phyloP scores from a whole-genome alignment of 2,113 vertebrate genomes.

The Ceratotherium simum region DNA sequence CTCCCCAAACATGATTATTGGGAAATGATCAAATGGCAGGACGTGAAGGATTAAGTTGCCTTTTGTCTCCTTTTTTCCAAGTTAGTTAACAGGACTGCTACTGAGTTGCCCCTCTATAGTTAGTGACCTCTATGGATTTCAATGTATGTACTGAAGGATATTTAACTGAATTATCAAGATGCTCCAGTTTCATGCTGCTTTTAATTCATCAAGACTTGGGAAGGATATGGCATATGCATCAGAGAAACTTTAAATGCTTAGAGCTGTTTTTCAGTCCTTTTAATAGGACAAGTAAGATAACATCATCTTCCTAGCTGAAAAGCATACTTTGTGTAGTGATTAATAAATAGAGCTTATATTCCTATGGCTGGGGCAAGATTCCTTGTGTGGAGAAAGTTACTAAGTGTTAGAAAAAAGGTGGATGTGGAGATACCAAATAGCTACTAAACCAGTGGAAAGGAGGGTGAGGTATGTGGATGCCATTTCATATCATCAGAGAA shows the following conservation, averaged over 20 bases:
- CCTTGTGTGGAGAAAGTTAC: not conserved
- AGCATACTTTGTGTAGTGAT: not conserved
- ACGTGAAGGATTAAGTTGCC: not conserved
- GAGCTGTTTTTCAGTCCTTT: not conserved
- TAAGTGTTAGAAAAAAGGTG: not conserved
- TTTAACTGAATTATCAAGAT: slow-evolving; percentile 38
- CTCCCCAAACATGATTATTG: slow-evolving; percentile 25
- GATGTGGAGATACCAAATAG: not conserved
- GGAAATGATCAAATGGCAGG: slow-evolving; percentile 50
- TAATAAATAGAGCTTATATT: not conserved
- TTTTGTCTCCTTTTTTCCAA: not conserved
- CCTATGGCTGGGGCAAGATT: not conserved
- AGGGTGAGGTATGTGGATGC: not conserved
- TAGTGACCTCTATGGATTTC: slow-evolving; percentile 3
- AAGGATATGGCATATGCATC: not conserved
- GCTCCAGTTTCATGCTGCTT: not conserved
- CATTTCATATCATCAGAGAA: not conserved
- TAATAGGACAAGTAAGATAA: not conserved
- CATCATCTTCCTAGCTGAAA: not conserved
- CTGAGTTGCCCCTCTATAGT: not conserved
- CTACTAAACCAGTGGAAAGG: not conserved
- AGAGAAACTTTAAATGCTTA: not conserved
- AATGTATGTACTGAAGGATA: not conserved
- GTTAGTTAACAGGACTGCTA: not conserved
- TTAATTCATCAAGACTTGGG: slow-evolving; percentile 20